These are phyloP conservation scores for Sturnus vulgaris DNA, from an alignment of 2,113 vertebrate species.

Conservation along the genomic window DNA sequence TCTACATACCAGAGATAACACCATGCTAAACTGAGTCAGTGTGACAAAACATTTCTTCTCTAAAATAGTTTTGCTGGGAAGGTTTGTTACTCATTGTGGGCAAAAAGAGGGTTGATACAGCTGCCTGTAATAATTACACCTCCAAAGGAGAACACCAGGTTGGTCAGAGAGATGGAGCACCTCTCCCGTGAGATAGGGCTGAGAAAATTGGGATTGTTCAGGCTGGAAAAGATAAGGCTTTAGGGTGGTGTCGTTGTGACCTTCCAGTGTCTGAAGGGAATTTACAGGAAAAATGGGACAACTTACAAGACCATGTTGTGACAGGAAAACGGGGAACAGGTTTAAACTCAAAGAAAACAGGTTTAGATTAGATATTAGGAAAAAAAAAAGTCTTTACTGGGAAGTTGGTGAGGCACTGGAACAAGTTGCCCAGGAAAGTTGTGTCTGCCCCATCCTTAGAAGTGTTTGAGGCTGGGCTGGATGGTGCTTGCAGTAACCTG, in stretches of 20 bases:
- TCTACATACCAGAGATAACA: neutral
- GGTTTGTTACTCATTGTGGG: rapidly evolving
- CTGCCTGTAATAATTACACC: too few species aligned
- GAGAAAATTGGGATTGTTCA: neutral
- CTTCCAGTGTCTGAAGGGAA: neutral
- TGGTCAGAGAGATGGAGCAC: neutral
- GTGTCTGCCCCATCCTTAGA: neutral
- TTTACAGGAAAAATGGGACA: neutral
- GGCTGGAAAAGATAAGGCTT: neutral
- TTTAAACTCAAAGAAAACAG: neutral
- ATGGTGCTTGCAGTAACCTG: neutral
- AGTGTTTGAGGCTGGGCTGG: too few species aligned
- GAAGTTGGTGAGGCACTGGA: neutral
- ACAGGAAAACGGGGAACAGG: neutral
- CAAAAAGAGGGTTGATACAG: neutral
- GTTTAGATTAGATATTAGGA: neutral
- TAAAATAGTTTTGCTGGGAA: neutral
- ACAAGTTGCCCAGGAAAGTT: neutral
- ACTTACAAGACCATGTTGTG: neutral
- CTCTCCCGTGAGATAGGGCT: too few species aligned
- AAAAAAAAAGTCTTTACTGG: neutral
- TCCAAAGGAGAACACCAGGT: neutral
- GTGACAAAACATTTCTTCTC: neutral
- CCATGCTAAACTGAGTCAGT: rapidly evolving
- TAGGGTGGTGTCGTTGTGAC: rapidly evolving